These are phyloP conservation scores for Felis catus DNA, from an alignment of 2,113 vertebrate species.

Conservation along the genomic window DNA sequence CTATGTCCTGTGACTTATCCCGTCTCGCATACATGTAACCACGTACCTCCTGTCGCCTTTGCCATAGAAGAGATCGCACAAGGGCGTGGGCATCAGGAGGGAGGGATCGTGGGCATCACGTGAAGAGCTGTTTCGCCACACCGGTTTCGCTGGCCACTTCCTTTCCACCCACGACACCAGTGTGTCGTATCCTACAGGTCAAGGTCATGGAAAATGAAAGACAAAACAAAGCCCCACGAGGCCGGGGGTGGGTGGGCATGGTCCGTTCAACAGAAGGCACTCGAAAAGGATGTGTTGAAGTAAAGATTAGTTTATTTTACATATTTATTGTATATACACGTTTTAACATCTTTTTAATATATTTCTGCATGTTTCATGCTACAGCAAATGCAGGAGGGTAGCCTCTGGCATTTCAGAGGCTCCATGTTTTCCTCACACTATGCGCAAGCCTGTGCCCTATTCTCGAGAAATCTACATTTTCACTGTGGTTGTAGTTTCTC, in stretches of 20 bases:
- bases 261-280: neutral
- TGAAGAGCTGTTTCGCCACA: neutral
- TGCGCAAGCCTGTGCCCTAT: neutral
- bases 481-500: neutral
- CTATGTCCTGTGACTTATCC: neutral
- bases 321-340: neutral
- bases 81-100: no score
- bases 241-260: neutral
- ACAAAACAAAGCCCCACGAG: neutral
- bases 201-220: neutral
- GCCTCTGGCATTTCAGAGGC: neutral
- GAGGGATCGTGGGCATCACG: neutral
- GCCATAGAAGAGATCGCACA: neutral
- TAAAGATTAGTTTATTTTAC: neutral
- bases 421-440: neutral
- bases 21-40: no score
- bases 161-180: no score
- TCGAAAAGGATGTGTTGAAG: neutral
- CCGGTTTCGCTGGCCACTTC: no score
- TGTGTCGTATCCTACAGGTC: neutral
- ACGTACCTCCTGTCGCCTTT: neutral
- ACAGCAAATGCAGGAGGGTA: neutral
- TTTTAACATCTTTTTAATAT: neutral
- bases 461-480: neutral
- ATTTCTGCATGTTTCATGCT: neutral